These are phyloP conservation scores for Sardinella longiceps DNA, from an alignment of 2,797 vertebrate species.

Conservation along the genomic window DNA sequence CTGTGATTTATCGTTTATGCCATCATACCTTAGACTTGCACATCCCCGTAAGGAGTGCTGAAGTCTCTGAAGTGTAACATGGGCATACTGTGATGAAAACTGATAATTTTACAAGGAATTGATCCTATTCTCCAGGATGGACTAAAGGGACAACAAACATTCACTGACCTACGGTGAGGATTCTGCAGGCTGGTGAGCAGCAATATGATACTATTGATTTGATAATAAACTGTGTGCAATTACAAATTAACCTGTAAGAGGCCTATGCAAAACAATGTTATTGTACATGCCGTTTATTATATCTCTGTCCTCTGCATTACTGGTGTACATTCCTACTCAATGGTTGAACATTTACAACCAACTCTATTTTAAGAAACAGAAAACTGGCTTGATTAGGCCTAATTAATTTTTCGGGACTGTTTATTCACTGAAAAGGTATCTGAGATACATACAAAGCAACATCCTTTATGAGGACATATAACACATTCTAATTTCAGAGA, in stretches of 20 bases:
- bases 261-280: neutral
- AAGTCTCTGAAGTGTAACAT: slow-evolving; percentile 84
- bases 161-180: neutral
- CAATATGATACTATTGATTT: neutral
- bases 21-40: slow-evolving; percentile 85
- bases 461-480: slow-evolving; percentile 27
- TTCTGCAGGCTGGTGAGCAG: neutral
- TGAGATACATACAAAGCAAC: slow-evolving; percentile 14
- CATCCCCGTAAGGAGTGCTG: slow-evolving; percentile 80
- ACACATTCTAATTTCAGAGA: slow-evolving; percentile 40
- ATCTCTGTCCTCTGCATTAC: neutral
- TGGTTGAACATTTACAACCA: neutral
- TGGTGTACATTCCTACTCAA: neutral
- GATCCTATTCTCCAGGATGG: slow-evolving; percentile 17
- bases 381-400: neutral
- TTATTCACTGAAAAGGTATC: slow-evolving; percentile 25
- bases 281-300: neutral
- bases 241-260: neutral
- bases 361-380: slow-evolving; percentile 18
- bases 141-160: neutral
- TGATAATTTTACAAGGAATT: neutral
- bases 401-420: neutral
- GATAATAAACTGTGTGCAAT: neutral
- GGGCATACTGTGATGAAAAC: slow-evolving; percentile 27
- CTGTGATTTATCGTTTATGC: slow-evolving; percentile 86